Conservation (phyloP, 2,797 vertebrate genomes). For the Anguilla marmorata region DNA sequence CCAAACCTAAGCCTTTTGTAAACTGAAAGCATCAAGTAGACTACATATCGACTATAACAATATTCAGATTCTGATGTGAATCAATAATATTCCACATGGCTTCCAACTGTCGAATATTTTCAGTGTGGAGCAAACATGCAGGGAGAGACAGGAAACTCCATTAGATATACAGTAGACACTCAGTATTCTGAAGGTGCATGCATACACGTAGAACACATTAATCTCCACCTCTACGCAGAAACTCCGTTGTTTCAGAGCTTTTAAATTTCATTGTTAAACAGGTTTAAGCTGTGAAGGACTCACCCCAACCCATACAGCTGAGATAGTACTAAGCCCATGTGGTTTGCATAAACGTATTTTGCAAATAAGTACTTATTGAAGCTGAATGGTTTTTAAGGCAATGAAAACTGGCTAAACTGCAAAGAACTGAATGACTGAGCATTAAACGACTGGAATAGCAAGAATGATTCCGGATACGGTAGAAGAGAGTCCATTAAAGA, state of each 20-base stretch:
- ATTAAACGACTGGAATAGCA: no score
- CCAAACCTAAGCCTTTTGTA: neutral
- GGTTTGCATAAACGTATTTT: neutral
- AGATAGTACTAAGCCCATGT: neutral
- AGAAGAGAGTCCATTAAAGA: no score
- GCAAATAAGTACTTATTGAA: neutral
- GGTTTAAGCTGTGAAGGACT: neutral
- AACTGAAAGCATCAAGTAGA: no score
- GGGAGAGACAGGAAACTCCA: no score
- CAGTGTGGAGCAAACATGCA: no score
- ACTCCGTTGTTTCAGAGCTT: neutral
- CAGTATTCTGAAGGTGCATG: neutral
- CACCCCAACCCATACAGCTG: neutral
- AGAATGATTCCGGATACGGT: no score
- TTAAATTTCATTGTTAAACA: neutral
- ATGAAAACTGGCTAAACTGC: neutral
- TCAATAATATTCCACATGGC: neutral
- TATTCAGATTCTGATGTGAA: neutral
- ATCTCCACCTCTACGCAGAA: neutral
- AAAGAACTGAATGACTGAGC: no score
- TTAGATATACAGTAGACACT: neutral
- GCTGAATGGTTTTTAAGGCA: neutral
- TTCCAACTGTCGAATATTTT: neutral
- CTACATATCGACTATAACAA: neutral
- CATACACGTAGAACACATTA: neutral